These are phyloP conservation scores for Gallinago media DNA, from an alignment of 2,113 vertebrate species.

Conservation along the genomic window DNA sequence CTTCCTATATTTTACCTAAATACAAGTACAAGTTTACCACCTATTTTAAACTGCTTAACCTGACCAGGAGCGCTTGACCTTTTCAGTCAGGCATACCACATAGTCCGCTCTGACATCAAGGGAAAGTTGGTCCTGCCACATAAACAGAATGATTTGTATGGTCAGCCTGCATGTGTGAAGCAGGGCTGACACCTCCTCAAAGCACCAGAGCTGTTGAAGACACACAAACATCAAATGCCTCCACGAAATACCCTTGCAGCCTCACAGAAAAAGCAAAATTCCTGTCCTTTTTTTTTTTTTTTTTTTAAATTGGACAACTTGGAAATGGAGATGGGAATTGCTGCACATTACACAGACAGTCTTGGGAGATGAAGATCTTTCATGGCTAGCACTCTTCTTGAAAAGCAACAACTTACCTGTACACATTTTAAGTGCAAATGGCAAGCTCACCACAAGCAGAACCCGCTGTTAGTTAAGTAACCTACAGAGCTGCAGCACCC, in stretches of 20 bases:
- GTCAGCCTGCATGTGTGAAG: background rate
- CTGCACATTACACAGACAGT: background rate
- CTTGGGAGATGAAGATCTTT: background rate
- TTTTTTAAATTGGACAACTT: background rate
- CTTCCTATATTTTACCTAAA: background rate
- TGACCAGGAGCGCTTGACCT: background rate
- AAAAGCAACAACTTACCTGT: background rate
- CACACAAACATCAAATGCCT: background rate
- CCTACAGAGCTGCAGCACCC: background rate
- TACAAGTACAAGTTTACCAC: background rate
- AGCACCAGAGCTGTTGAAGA: background rate
- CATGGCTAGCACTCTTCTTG: background rate
- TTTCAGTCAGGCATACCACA: constrained; percentile 6
- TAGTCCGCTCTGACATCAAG: background rate
- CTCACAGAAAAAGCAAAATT: background rate
- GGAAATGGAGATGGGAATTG: background rate
- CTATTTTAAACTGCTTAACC: constrained; percentile 3
- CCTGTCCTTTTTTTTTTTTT: background rate
- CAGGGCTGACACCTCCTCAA: background rate
- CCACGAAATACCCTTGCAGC: background rate
- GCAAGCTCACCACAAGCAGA: background rate
- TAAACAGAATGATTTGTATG: background rate
- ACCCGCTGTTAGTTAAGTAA: background rate
- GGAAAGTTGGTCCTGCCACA: background rate
- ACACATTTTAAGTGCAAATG: background rate